Base-by-base conservation (phyloP, 1,140 invertebrate genomes). In the Bombus polaris region DNA sequence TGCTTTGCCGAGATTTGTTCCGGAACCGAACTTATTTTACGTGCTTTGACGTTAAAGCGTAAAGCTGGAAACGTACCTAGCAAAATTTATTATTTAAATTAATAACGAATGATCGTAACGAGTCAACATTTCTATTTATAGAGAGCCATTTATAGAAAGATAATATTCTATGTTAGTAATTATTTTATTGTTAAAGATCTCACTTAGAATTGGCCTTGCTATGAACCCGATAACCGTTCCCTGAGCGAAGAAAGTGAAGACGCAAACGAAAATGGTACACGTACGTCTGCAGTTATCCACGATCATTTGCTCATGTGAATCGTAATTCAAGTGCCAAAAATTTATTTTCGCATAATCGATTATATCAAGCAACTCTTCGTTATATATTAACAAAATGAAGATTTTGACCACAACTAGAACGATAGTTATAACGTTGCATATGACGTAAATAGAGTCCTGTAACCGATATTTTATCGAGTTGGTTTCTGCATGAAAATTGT, bases 291-390 rank as follows among this genome's bases (percentile, higher is more conserved):
- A 87, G 0, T 71, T 18, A 18, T 68, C 8, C 12, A 92, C 6
- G 22, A 90, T 25, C 1, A 6, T 44, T 15, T 53, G 32, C 15
- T 85, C 87, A n/a, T 78, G 74, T 2, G 62, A 42, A 18, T 91
- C 81, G 42, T 91, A 85, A 8, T 87, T 32, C 3, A 0, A 12
- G 15, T 84, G 71, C 91, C 91, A 92, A 47, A 92, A 90, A 28
- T 90, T 87, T 0, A 80, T 74, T 22, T 82, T 59, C 1, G 90
- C 78, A 15, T 83, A 87, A 32, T 22, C 47, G 10, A 92, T 42
- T 39, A 92, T 28, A 1, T 68, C 12, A 13, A 85, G 42, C 2
- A 92, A 6, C 15, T 85, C 59, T 42, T 71, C 39, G 10, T 82
- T 81, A n/a, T 87, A n/a, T 15, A 18, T 0, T 0, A 79, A 8